phyloP scores from a whole-genome alignment of 2,113 vertebrate species.

The Psilopogon haemacephalus region DNA sequence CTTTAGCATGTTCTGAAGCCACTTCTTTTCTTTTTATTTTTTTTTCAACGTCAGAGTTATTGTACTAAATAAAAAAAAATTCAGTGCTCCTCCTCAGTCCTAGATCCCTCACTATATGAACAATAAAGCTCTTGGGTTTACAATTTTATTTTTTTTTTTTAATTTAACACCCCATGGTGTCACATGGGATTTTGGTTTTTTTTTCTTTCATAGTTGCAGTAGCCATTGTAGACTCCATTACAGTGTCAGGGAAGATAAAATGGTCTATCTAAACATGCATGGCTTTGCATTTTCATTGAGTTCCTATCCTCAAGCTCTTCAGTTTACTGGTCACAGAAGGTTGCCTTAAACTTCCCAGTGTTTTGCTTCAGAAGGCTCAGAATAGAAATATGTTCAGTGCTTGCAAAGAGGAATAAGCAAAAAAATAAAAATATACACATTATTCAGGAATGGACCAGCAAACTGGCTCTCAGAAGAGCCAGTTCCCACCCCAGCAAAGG shows the following conservation, averaged over 20 bases:
- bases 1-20: not conserved
- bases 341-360: slow-evolving; percentile 1
- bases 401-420: not conserved
- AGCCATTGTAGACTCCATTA: not conserved
- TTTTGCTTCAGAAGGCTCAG: slow-evolving; percentile 26
- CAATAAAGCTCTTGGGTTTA: not conserved
- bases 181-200: not conserved
- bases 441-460: not conserved
- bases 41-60: not conserved
- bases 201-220: not conserved
- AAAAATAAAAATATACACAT: not conserved
- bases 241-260: not conserved
- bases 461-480: not conserved
- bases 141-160: not conserved
- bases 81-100: not conserved
- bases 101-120: not conserved
- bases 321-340: not conserved
- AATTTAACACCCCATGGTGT: not conserved
- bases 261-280: not conserved
- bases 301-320: not conserved
- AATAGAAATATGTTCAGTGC: not conserved
- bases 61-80: not conserved
- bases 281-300: not conserved
- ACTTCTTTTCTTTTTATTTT: not conserved
- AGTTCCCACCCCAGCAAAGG: not conserved